Evolutionary conservation across 2,113 vertebrate species (phyloP).

Genomic region (Microcebus lehilahytsara): DNA sequence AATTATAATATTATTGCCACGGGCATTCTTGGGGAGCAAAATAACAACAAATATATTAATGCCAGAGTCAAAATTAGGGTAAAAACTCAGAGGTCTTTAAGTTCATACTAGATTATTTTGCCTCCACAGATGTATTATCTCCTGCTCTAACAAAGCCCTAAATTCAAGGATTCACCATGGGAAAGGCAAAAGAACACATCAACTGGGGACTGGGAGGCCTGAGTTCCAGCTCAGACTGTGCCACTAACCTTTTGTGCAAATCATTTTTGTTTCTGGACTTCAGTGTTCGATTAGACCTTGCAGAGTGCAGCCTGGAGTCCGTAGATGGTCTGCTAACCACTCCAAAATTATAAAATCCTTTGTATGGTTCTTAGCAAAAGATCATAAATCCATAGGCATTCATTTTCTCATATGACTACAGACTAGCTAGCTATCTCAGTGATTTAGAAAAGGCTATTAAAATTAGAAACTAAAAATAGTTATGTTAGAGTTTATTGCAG

Average conservation of each 20-base stretch:
- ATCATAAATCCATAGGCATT: constrained; percentile 10
- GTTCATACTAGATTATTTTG: neutral
- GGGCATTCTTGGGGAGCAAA: neutral
- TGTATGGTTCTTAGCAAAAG: neutral
- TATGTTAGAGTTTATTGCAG: constrained; percentile 53
- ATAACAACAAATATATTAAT: neutral
- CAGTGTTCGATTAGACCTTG: neutral
- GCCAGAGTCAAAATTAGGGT: neutral
- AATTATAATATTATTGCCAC: neutral
- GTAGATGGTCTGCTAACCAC: neutral
- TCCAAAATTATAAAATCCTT: neutral
- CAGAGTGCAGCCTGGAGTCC: neutral
- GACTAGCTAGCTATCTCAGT: neutral
- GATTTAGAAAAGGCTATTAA: constrained; percentile 53
- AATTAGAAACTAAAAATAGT: constrained; percentile 63
- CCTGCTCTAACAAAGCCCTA: neutral
- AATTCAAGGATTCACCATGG: neutral
- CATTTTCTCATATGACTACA: constrained; percentile 43
- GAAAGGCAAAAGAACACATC: neutral
- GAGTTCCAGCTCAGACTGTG: accelerated
- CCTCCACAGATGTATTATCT: neutral
- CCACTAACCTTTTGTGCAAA: neutral
- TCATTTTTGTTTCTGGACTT: neutral
- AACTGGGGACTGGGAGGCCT: neutral
- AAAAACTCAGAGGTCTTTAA: neutral